Evolutionary conservation across 2,888 invertebrate genomes (phyloP).

Genomic region (Pristionchus maxplancki): DNA sequence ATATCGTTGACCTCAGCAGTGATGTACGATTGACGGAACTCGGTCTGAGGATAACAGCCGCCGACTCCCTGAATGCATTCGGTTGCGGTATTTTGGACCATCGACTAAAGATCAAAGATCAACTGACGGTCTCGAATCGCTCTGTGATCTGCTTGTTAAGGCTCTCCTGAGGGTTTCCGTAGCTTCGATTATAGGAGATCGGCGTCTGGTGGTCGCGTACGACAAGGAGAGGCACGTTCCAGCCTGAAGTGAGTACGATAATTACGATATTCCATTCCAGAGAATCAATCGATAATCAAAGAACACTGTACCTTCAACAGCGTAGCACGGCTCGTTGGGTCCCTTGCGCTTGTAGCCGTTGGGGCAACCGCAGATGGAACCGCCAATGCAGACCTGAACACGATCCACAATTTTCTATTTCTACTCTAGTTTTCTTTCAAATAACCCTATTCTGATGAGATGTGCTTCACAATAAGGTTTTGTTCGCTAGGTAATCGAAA

Average conservation of each 20-base stretch:
- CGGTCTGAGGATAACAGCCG: constrained; percentile 75
- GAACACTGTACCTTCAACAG: constrained; percentile 63
- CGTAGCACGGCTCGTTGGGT: constrained; percentile 68
- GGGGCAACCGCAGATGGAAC: constrained; percentile 74
- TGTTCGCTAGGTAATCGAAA: no score
- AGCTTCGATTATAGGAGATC: constrained; percentile 71
- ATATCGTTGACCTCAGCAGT: constrained; percentile 74
- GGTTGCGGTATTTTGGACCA: constrained; percentile 51
- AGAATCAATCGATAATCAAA: not conserved
- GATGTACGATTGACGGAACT: constrained; percentile 71
- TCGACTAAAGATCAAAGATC: not conserved
- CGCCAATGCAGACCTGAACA: constrained; percentile 75
- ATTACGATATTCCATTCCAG: not conserved
- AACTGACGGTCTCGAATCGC: constrained; percentile 56
- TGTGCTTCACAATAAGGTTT: no score
- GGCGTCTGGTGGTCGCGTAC: constrained; percentile 69
- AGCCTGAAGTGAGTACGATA: constrained; percentile 55
- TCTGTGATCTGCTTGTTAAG: constrained; percentile 62
- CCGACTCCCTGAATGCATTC: constrained; percentile 71
- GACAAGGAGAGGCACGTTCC: constrained; percentile 75
- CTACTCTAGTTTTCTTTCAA: no score
- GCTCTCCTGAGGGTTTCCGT: constrained; percentile 68
- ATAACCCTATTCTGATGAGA: no score
- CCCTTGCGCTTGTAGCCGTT: constrained; percentile 72
- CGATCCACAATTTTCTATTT: no score